Percentiles rank a stretch among this genome's conserved stretches.
phyloP scores from a whole-genome alignment of 1,140 invertebrate species.

The Drosophila paulistorum region DNA sequence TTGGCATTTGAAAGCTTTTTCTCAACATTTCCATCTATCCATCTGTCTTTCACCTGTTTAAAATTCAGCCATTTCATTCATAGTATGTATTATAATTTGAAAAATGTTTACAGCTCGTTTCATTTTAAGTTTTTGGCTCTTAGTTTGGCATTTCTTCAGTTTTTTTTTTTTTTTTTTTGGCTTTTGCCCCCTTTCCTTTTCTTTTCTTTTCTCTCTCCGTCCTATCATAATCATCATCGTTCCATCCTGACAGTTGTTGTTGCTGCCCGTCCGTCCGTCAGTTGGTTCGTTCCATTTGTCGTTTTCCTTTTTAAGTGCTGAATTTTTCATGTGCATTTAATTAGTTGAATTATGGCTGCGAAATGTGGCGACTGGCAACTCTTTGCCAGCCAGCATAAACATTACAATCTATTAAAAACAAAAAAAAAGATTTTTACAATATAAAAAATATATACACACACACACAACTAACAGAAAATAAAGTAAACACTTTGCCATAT shows the following conservation, averaged over 20 bases:
- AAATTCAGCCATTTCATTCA: conserved; percentile 59
- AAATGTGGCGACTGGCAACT: conserved; percentile 68
- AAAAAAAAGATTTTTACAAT: conserved; percentile 38
- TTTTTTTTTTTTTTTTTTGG: background rate
- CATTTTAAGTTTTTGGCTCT: conserved; percentile 47
- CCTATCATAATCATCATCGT: background rate
- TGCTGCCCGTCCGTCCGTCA: background rate
- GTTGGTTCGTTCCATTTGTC: conserved; percentile 46
- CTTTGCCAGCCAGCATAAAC: conserved; percentile 32
- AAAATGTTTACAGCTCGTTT: conserved; percentile 69
- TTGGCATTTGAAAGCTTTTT: conserved; percentile 3
- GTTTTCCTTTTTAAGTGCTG: conserved; percentile 77
- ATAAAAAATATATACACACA: background rate
- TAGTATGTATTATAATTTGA: conserved; percentile 62
- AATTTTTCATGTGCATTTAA: conserved; percentile 82
- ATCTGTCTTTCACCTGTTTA: conserved; percentile 59
- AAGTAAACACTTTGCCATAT: conserved; percentile 73
- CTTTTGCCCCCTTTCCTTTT: background rate
- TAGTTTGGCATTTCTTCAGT: conserved; percentile 42
- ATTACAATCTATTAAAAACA: conserved; percentile 69
- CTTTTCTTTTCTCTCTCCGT: background rate
- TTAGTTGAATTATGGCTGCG: conserved; percentile 80
- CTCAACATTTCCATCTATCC: background rate
- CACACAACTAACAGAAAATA: conserved; percentile 69
- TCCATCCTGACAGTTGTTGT: background rate